Conservation (phyloP, 1,140 invertebrate species). For the Phymorhynchus buccinoides region DNA sequence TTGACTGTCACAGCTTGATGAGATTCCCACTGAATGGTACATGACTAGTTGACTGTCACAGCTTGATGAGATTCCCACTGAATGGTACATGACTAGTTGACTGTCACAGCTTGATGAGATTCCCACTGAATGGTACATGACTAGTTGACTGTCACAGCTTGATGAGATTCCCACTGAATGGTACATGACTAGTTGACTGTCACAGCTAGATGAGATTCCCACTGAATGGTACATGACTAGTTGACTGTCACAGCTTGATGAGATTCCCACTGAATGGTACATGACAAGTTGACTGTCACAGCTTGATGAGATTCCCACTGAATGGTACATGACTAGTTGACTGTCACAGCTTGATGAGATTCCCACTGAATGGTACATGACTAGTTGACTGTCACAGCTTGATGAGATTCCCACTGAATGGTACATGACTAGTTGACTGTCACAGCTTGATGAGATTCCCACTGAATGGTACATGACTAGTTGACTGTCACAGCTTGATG, state of each 20-base stretch:
- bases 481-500: no score
- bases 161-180: background rate
- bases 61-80: background rate
- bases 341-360: background rate
- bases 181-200: no score
- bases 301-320: background rate
- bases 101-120: background rate
- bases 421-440: no score
- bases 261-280: background rate
- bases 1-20: no score
- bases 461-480: background rate
- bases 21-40: background rate
- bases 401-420: background rate
- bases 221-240: background rate
- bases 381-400: no score
- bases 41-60: no score
- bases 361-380: background rate
- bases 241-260: no score
- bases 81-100: no score
- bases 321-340: no score
- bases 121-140: background rate
- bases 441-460: background rate
- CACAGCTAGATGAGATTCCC: background rate
- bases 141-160: no score
- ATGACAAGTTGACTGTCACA: no score